A percentile compares a stretch with the other conserved stretches of the same genome.
Conservation (phyloP, 2,888 invertebrate species). For the Acleris laterana region DNA sequence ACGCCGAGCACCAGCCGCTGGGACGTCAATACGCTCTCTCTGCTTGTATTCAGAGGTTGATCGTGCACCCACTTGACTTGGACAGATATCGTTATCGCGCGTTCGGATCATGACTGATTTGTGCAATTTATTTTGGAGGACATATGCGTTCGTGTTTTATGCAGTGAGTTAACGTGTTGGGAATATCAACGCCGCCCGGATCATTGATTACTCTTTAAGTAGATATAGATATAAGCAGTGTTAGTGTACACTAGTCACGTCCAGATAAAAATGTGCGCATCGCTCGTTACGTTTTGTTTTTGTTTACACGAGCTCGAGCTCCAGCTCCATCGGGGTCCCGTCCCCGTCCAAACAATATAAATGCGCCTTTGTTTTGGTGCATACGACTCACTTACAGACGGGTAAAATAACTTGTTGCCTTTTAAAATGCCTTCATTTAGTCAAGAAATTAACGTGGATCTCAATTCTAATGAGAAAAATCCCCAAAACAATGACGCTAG, state of each 20-base stretch:
- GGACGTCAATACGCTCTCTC: conserved; percentile 79
- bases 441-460: conserved; percentile 74
- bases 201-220: conserved; percentile 57
- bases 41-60: conserved; percentile 71
- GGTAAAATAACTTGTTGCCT: conserved; percentile 32
- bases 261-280: conserved; percentile 66
- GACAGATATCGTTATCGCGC: conserved; percentile 60
- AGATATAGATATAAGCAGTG: conserved; percentile 53
- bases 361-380: conserved; percentile 12
- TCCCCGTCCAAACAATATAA: conserved; percentile 28
- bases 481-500: conserved; percentile 59
- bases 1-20: conserved; percentile 50
- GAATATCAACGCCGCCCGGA: conserved; percentile 51
- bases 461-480: conserved; percentile 68
- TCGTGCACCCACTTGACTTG: conserved; percentile 64
- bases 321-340: conserved; percentile 38
- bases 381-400: conserved; percentile 12
- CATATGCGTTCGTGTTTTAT: conserved; percentile 50
- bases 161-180: conserved; percentile 59
- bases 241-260: conserved; percentile 55
- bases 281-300: conserved; percentile 49
- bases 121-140: conserved; percentile 53
- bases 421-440: conserved; percentile 73
- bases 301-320: conserved; percentile 40
- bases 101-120: conserved; percentile 63